phyloP scores from a whole-genome alignment of 2,797 vertebrate species.

The Molothrus aeneus region DNA sequence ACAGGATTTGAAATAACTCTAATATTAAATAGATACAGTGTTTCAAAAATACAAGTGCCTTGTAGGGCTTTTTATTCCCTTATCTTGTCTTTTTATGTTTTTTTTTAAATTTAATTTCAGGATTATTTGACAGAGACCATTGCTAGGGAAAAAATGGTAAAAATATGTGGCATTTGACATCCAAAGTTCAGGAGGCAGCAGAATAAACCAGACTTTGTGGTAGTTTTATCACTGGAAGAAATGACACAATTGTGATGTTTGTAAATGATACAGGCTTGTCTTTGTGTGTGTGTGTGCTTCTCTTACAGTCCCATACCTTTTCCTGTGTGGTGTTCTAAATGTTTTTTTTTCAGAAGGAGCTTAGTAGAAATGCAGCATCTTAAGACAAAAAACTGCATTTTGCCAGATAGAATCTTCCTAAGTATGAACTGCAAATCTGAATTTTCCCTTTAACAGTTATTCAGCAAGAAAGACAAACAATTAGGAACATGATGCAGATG shows the following conservation, averaged over 20 bases:
- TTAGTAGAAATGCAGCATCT: background rate
- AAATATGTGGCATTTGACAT: background rate
- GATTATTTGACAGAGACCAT: background rate
- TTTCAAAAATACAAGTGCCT: background rate
- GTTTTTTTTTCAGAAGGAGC: background rate
- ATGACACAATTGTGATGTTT: background rate
- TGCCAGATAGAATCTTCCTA: background rate
- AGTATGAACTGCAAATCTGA: background rate
- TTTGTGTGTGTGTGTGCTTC: background rate
- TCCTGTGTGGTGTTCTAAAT: background rate
- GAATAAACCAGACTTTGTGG: background rate
- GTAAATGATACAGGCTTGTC: background rate
- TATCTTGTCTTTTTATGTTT: accelerated
- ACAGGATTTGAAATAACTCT: conserved; percentile 27
- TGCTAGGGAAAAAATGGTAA: background rate
- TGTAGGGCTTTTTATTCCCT: background rate
- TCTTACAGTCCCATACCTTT: background rate
- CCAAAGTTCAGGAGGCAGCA: background rate
- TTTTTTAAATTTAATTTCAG: background rate
- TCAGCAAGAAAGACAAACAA: background rate
- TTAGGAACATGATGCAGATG: background rate
- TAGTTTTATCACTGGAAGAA: background rate
- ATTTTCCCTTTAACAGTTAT: background rate
- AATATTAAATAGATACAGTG: conserved; percentile 15
- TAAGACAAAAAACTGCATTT: background rate